These are phyloP conservation scores for Pocota personata DNA, from an alignment of 2,888 invertebrate species.

Conservation along the genomic window DNA sequence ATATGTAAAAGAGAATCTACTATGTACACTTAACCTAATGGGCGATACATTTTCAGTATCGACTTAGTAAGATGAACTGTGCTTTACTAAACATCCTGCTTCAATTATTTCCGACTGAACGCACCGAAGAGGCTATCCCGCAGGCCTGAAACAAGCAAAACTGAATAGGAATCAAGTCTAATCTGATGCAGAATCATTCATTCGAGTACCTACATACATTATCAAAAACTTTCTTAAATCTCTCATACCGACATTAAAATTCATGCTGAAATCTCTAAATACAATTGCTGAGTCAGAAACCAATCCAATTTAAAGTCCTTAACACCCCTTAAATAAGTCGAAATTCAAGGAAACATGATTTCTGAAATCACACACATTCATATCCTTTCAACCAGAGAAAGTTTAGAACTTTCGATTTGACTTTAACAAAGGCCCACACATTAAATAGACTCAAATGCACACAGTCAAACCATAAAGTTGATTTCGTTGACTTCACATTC, in stretches of 20 bases:
- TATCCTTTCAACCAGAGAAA: not conserved
- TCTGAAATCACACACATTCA: not conserved
- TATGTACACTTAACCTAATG: no score
- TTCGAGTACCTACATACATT: not conserved
- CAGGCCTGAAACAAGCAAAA: not conserved
- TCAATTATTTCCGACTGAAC: no score
- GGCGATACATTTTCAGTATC: no score
- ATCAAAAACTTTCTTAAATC: not conserved
- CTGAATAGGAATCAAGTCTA: not conserved
- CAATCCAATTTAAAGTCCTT: not conserved
- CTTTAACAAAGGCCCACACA: not conserved
- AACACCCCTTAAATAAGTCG: not conserved
- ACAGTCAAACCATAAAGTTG: not conserved
- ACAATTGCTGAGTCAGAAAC: conserved; percentile 1
- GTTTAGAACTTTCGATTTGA: conserved; percentile 1
- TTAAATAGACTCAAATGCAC: conserved; percentile 2
- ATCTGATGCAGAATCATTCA: not conserved
- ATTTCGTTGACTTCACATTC: conserved; percentile 20
- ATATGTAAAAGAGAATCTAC: no score
- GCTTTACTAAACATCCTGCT: no score
- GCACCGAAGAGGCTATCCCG: not conserved
- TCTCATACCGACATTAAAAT: not conserved
- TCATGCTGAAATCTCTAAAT: not conserved
- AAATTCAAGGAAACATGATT: not conserved
- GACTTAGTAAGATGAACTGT: no score